A percentile compares a stretch with the other conserved stretches of the same genome.
Conservation (phyloP, 2,888 invertebrate species). For the Rugalucina vietnamica region DNA sequence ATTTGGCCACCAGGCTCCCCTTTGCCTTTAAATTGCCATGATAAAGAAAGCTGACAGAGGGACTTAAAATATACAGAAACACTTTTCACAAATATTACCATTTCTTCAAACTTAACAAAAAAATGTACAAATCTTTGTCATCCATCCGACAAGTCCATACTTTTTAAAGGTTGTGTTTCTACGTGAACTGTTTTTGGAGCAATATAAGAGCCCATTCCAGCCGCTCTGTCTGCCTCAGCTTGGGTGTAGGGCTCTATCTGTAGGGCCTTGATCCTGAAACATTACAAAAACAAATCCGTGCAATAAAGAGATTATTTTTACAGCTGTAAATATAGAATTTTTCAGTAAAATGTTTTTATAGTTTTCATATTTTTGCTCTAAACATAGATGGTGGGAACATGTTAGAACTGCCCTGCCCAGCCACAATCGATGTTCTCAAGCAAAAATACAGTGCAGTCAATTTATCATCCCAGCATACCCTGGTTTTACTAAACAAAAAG, state of each 20-base stretch:
- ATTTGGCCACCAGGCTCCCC: too few relatives aligned
- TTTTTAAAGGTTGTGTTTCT: constrained; percentile 67
- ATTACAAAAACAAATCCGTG: constrained; percentile 3
- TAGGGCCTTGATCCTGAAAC: constrained; percentile 81
- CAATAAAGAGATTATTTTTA: too few relatives aligned
- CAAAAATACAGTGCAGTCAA: too few relatives aligned
- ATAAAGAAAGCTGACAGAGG: too few relatives aligned
- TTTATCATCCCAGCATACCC: too few relatives aligned
- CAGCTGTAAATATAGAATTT: too few relatives aligned
- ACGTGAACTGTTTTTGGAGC: constrained; percentile 85
- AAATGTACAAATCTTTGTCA: background rate
- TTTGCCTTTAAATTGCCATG: too few relatives aligned
- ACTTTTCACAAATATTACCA: background rate
- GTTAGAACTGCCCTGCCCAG: background rate
- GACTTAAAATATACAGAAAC: too few relatives aligned
- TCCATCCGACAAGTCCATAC: constrained; percentile 63
- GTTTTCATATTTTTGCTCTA: background rate
- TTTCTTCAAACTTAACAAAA: background rate
- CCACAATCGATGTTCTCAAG: too few relatives aligned
- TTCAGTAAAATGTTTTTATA: background rate
- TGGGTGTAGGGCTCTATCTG: constrained; percentile 90
- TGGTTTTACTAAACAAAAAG: too few relatives aligned
- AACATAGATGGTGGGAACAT: background rate
- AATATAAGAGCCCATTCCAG: constrained; percentile 91
- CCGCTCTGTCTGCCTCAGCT: constrained; percentile 96